Percentiles rank a stretch among this genome's conserved stretches.
Conservation (phyloP, 2,888 invertebrate species). For the Tetheella fluctuosa region DNA sequence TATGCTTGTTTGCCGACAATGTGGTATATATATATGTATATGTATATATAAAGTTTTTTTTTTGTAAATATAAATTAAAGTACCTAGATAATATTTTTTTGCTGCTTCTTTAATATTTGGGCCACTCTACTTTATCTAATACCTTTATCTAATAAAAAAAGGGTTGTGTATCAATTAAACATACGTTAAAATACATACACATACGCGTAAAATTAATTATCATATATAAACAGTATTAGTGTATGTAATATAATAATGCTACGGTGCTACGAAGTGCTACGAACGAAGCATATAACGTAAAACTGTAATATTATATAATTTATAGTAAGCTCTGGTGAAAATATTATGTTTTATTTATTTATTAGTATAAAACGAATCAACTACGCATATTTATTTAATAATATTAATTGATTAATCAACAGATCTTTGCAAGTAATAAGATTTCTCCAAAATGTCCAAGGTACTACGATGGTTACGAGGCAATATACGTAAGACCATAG, state of each 20-base stretch:
- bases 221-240: background rate
- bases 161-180: too few relatives aligned
- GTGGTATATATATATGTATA: too few relatives aligned
- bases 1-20: too few relatives aligned
- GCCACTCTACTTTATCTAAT: too few relatives aligned
- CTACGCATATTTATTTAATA: too few relatives aligned
- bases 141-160: too few relatives aligned
- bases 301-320: background rate
- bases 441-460: background rate
- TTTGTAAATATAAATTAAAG: too few relatives aligned
- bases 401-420: background rate
- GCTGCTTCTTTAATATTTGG: too few relatives aligned
- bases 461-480: background rate
- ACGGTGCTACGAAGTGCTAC: slow-evolving; percentile 8
- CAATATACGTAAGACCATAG: slow-evolving; percentile 4
- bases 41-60: too few relatives aligned
- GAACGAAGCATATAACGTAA: background rate
- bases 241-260: background rate
- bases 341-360: background rate
- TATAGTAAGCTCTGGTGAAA: background rate
- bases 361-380: background rate
- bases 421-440: background rate
- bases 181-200: too few relatives aligned
- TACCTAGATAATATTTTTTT: too few relatives aligned
- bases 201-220: too few relatives aligned